These are phyloP conservation scores for Ceyx cyanopectus DNA, from an alignment of 2,113 vertebrate genomes.

Conservation along the genomic window DNA sequence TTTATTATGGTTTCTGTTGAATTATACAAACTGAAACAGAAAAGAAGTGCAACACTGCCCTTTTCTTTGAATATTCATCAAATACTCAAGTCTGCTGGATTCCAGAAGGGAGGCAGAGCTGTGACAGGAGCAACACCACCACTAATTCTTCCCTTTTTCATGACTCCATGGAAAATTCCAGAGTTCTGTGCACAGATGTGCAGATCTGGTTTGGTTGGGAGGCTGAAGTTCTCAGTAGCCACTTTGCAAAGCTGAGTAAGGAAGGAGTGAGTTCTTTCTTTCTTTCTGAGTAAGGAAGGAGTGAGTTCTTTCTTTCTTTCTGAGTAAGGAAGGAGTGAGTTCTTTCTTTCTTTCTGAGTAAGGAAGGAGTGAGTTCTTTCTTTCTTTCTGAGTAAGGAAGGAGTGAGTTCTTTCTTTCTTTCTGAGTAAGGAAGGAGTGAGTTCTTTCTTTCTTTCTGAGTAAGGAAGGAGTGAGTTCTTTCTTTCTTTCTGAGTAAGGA, in stretches of 20 bases:
- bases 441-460: no score
- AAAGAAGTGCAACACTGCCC: not conserved
- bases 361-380: no score
- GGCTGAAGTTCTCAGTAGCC: not conserved
- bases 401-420: not conserved
- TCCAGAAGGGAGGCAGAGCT: not conserved
- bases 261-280: not conserved
- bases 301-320: no score
- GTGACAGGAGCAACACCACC: not conserved
- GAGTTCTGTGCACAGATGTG: fast-evolving
- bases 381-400: not conserved
- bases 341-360: not conserved
- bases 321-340: not conserved
- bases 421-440: not conserved
- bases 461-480: no score
- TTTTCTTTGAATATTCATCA: not conserved
- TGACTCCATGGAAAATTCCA: not conserved
- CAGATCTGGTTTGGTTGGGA: not conserved
- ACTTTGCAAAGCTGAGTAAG: not conserved
- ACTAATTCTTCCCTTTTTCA: not conserved
- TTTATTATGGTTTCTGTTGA: not conserved
- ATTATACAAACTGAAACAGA: not conserved
- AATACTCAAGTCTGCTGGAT: not conserved
- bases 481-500: no score
- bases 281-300: not conserved